Evolutionary conservation across 92 coral and sea anemone species (phyloP), one percentile per base, ranked within the genome.

Genomic region (Parazoanthus atlanticus): DNA sequence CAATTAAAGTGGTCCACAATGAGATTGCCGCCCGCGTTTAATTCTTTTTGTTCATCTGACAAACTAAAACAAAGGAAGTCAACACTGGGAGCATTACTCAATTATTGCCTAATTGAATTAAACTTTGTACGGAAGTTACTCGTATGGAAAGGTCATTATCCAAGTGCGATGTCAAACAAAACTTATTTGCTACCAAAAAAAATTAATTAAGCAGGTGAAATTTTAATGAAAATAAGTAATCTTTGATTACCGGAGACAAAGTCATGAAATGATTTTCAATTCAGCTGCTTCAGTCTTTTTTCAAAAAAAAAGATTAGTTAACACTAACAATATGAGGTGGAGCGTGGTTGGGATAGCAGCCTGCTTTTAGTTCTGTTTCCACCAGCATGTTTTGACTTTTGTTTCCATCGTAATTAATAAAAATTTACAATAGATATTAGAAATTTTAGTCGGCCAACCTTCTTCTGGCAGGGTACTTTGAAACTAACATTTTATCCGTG

Each of bases 51-150:
- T 82, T 41, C 31, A 10, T 8, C 75, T 29, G 86, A 82, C 86
- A 38, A 36, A 69, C 10, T 23, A 1, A 64, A 3, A 82, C 86
- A 82, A 82, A 64, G 49, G 76, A 82, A 28, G 58, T 82, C 75
- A 65, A 82, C 58, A 12, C 30, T 36, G 31, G 49, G 73, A 19
- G 23, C 86, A 66, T 82, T 82, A 82, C 58, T 82, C 86, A 82
- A 82, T 82, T 82, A 82, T 64, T 66, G 75, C 75, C 56, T 82
- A 82, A 82, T 64, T 64, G 86, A 65, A 82, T 33, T 82, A 25
- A 64, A 34, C 56, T 82, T 64, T 65, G 30, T 3, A 16, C 76
- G 86, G 86, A 82, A 82, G 74, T 65, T 47, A 66, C 86, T 64
- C 31, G 74, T 70, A 32, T 30, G 72, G 73, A 23, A 82, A 64